Conservation (phyloP, 2,888 invertebrate species). For the Drosophila quasianomalipes region DNA sequence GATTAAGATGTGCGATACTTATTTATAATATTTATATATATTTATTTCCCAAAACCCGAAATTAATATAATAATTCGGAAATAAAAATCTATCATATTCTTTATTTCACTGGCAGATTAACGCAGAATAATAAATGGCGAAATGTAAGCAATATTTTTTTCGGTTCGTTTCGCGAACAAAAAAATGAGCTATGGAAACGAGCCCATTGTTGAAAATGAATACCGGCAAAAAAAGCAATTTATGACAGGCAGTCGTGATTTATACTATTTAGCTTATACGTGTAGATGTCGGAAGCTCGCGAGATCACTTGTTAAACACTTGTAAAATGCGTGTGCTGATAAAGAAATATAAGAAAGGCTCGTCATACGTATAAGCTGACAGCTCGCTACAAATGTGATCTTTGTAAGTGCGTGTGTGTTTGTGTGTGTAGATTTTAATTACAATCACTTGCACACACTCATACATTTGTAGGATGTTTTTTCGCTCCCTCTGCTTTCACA, state of each 20-base stretch:
- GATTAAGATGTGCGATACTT: neutral
- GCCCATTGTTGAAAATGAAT: constrained; percentile 56
- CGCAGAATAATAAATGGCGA: constrained; percentile 1
- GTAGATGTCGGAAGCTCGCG: constrained; percentile 51
- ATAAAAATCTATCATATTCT: constrained; percentile 4
- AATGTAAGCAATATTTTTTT: constrained; percentile 27
- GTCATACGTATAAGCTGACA: constrained; percentile 31
- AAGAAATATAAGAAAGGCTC: constrained; percentile 59
- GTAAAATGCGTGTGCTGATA: constrained; percentile 42
- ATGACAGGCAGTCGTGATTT: constrained; percentile 59
- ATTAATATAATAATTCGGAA: constrained; percentile 14
- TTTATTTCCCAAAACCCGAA: neutral
- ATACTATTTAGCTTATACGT: constrained; percentile 21
- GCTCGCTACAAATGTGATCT: constrained; percentile 9
- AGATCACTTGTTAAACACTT: constrained; percentile 39
- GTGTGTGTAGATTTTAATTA: neutral
- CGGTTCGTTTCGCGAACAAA: constrained; percentile 38
- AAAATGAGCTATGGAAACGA: constrained; percentile 39
- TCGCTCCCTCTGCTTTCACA: neutral
- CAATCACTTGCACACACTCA: neutral
- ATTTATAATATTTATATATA: neutral
- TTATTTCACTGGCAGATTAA: constrained; percentile 10
- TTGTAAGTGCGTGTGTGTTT: neutral
- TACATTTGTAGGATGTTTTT: neutral
- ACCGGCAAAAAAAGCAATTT: constrained; percentile 37